Base-by-base conservation (phyloP, 2,797 vertebrate species). In the Cossypha niveicapilla region DNA sequence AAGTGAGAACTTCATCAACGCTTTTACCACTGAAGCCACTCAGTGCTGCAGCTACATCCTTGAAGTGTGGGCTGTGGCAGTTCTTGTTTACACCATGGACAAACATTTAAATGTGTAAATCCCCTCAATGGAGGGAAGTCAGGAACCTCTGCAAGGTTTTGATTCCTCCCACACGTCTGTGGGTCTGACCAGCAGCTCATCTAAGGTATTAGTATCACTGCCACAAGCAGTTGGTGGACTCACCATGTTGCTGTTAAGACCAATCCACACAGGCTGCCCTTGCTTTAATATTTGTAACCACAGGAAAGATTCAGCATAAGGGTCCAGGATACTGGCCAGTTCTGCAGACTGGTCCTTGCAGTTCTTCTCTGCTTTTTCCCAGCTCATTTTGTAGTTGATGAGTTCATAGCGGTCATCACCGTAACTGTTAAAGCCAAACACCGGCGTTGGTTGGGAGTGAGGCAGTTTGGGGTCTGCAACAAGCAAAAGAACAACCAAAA, bases 231-330 rank as follows among this genome's bases (percentile, higher is more conserved):
- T 62, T 24, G 17, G 12, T 41, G 11, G 39, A 91, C 92, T 97
- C 97, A 99, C 99, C 87, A 96, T 92, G 60, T 98, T 98, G 95
- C 96, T 98, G 95, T 98, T 99, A 73, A 99, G 97, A 56, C 99
- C 99, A 28, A 99, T 98, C 99, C 99, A 99, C 25, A 98, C 73
- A 24, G 98, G 98, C 45, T 98, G 96, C 10, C 97, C 97, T 10
- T 97, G 58, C 80, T 96, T 98, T 92, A 94, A 37, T 37, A 97
- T 93, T 53, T 94, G 97, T 50, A 99, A 92, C 54, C 85, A 96
- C 56, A 98, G 45, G 65, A 97, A 98, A 35, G 98, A 97, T 9
- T 98, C 97, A 21, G 23, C 81, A 10, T 98, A 86, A 15, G 98
- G 97, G 88, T 98, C 96, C 77, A 98, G 92, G 92, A 99, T 53